These are phyloP conservation scores for Catamblyrhynchus diadema DNA, from an alignment of 2,797 vertebrate species.

Conservation along the genomic window DNA sequence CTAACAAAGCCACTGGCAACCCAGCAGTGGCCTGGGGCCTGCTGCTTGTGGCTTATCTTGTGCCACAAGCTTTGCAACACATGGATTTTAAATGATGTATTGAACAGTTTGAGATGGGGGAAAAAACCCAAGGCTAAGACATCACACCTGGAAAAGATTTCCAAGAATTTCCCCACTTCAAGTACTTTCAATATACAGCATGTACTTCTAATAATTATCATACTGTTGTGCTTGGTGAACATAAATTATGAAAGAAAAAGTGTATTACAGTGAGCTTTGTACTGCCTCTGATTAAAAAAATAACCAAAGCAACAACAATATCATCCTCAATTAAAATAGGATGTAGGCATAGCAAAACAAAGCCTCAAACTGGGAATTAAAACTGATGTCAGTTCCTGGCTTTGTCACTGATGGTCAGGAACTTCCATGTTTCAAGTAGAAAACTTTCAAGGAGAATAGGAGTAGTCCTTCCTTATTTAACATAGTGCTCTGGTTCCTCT, in stretches of 20 bases:
- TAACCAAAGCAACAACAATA: neutral
- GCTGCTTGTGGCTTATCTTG: neutral
- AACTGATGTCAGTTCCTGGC: neutral
- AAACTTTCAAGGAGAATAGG: neutral
- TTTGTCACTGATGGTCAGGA: neutral
- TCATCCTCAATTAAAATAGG: neutral
- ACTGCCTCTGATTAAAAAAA: neutral
- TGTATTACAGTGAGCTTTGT: neutral
- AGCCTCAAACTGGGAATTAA: neutral
- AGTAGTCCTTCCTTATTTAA: neutral
- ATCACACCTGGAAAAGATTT: neutral
- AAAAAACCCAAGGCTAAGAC: neutral
- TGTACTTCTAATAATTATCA: neutral
- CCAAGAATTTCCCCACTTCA: neutral
- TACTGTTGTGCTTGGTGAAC: neutral
- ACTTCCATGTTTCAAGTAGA: neutral
- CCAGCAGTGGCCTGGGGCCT: neutral
- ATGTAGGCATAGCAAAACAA: neutral
- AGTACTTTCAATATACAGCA: neutral
- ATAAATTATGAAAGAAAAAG: neutral
- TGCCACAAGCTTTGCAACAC: neutral
- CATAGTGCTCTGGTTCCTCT: neutral
- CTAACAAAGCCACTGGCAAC: neutral
- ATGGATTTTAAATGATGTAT: neutral
- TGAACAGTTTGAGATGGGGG: neutral